Base-by-base conservation (phyloP, 2,888 invertebrate genomes). In the Epinotia nisella region DNA sequence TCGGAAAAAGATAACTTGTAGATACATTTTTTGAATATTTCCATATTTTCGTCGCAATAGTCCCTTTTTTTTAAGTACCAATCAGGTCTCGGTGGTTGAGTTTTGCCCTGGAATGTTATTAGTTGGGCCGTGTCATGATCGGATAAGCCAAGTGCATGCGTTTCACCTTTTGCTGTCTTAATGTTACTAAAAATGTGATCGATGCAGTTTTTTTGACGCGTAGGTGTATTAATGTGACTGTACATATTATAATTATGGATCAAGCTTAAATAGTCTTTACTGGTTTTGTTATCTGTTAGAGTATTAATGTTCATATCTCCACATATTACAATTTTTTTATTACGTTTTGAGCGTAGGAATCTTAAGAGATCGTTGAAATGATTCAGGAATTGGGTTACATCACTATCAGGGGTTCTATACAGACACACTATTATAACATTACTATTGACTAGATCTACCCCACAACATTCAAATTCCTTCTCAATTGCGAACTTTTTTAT, bases 401-500 rank as follows among this genome's bases (percentile, higher is more conserved):
- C 21, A 17, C 41, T 41, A 29, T 64, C 64, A n/a, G 67, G 67
- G 1, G 67, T 67, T 67, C 67, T 67, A 29, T 67, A 67, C 24
- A 67, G 15, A 45, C 58, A 58, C 9, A 67, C 45, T 21, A 67
- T 21, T 17, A 58, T 58, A 24, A 58, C 9, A 49, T 67, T 58
- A 58, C 24, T 17, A 19, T 41, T 17, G 10, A n/a, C 24, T 58
- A 67, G 17, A 35, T 68, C 68, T 10, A 59, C 49, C 5, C 58
- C 68, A 21, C 68, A 68, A 4, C 68, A 58, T 68, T 68, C 59
- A 49, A 68, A 59, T 24, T 59, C 45, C 45, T 59, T 68, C 58
- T 45, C 64, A 29, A 58, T 29, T 13, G 58, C 29, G 11, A 24
- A 58, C 3, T 58, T 29, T 58, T 21, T 24, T 58, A 59, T 13